Evolutionary conservation across 1,140 invertebrate genomes (phyloP).

Genomic region (Grapholita molesta): DNA sequence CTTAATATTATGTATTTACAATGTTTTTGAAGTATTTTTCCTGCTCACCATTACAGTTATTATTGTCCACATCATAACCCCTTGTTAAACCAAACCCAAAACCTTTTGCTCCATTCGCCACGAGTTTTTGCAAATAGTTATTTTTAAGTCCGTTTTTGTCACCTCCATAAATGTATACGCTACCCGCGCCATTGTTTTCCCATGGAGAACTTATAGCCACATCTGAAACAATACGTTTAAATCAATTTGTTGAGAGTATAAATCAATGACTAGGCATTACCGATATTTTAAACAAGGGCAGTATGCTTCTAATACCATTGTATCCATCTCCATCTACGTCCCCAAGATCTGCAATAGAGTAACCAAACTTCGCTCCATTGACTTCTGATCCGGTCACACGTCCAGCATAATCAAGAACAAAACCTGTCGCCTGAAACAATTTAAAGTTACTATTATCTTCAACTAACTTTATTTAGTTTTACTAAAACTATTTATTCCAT

Average conservation of each 20-base stretch:
- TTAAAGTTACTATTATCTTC: too few species aligned
- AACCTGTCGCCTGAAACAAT: conserved; percentile 36
- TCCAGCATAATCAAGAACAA: conserved; percentile 35
- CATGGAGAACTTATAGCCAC: conserved; percentile 84
- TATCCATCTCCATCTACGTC: conserved; percentile 84
- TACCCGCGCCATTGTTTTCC: conserved; percentile 79
- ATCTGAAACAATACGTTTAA: conserved; percentile 59
- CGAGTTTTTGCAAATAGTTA: conserved; percentile 54
- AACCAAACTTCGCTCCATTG: conserved; percentile 80
- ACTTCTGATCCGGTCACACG: conserved; percentile 65
- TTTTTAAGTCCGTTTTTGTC: conserved; percentile 71
- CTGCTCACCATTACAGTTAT: conserved; percentile 80
- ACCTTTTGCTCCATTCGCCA: conserved; percentile 52
- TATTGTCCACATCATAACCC: conserved; percentile 81
- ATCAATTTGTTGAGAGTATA: not conserved
- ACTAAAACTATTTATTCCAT: too few species aligned
- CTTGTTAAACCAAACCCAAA: conserved; percentile 83
- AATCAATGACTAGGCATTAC: too few species aligned
- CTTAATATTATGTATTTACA: too few species aligned
- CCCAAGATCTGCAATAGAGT: conserved; percentile 79
- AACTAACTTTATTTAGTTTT: too few species aligned
- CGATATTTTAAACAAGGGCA: too few species aligned
- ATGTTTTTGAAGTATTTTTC: not conserved
- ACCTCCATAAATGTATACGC: conserved; percentile 83
- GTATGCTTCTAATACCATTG: conserved; percentile 65